Base-by-base conservation (phyloP, 2,797 vertebrate genomes). In the Gambusia yucatana region DNA sequence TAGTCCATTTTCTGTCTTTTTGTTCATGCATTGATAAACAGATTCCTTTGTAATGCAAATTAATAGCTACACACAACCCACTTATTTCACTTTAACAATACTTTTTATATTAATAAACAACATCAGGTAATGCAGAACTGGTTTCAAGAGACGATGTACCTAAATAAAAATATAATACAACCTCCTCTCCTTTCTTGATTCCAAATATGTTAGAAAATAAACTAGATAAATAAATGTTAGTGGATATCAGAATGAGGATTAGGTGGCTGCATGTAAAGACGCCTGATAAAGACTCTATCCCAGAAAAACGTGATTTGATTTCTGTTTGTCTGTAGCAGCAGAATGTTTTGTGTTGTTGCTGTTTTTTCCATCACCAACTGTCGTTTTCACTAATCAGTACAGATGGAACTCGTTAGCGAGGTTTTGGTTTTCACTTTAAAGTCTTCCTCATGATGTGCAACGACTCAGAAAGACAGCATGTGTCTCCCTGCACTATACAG, bases 1-100 rank as follows among this genome's bases (percentile, higher is more conserved):
- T 63, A 22, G 77, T 87, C 74, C 80, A 77, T 77, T 59, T 84
- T 79, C 80, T 70, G 63, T 80, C 63, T 83, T 59, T n/a, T 2
- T 52, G 20, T 72, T 52, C 25, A 39, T 50, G 30, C 16, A 3
- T 25, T 39, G 63, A 41, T 39, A 41, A 73, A 7, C 72, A 13
- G 4, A 36, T 39, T 52, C 5, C 10, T 52, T 73, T 39, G 48
- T 55, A 25, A 39, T 73, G 47, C 48, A 74, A 74, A 25, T 57
- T 48, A 44, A 14, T 6, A 47, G 30, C 17, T 48, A 25, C 36
- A 50, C 17, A 30, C 20, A 55, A 33, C 14, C 20, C 2, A 73
- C 0, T 41, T 13, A n/a, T 22, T 13, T 13, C 33, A 41, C 30
- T 67, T 25, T 39, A 39, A 39, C 33, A 41, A 25, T 67, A 0